Evolutionary conservation across 1,140 invertebrate species (phyloP), one percentile per base, ranked within the genome.

Genomic region (Manduca sexta): DNA sequence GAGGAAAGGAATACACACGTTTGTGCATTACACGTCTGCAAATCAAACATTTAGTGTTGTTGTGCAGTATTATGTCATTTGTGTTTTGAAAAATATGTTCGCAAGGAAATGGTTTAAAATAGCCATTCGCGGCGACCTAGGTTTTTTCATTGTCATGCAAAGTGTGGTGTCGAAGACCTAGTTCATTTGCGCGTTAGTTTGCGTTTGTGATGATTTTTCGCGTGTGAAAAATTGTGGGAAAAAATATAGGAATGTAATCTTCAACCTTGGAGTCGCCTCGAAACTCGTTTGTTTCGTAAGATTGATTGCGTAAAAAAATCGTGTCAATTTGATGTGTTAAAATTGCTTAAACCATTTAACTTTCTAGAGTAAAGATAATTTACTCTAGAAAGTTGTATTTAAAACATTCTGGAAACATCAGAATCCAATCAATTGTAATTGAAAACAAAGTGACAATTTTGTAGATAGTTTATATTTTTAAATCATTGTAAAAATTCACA

Each of bases 121-220:
- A 5, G 8, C 4, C 21, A 5, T 8, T 8, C 4, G 8, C 21
- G 4, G 21, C 8, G 21, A 26, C 21, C 21, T 26, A 26, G 8
- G 8, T 3, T 26, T 26, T 26, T 26, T 26, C 21, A 26, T 26
- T 26, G 8, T 5, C 21, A 26, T 26, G 60, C 60, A 46, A 48
- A 57, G 53, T 63, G 51, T 56, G 58, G 63, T 49, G 60, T 35
- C 73, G 67, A 56, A 71, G 64, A 70, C 60, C 63, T 55, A 69
- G 58, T 60, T 72, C 49, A 21, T 26, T n/a, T 49, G 46, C 52
- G 41, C 15, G 11, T 15, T 29, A 38, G 18, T 11, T 16, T n/a
- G n/a, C n/a, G n/a, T n/a, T n/a, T n/a, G n/a, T n/a, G n/a, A n/a
- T n/a, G 16, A 15, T 11, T 17, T 39, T 17, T 39, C 11, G 8